These are phyloP conservation scores for Phrynosoma platyrhinos DNA, from an alignment of 2,113 vertebrate genomes.

Conservation along the genomic window DNA sequence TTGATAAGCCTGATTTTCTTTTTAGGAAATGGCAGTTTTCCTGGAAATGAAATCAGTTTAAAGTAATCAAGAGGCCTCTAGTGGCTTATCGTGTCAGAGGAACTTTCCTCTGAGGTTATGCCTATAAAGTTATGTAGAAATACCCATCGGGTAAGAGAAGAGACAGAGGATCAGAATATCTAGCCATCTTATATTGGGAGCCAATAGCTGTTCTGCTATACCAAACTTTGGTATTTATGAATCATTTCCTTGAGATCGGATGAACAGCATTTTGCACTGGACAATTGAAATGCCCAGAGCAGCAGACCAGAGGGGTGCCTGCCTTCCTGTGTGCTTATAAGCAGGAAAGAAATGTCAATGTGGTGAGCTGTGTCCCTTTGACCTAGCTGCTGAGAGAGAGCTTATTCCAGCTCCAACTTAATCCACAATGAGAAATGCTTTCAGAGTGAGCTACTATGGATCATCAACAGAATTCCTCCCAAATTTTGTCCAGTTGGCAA, in stretches of 20 bases:
- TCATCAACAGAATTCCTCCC: background rate
- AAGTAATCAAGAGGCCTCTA: slow-evolving; percentile 76
- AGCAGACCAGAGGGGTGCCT: slow-evolving; percentile 60
- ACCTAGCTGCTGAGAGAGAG: slow-evolving; percentile 64
- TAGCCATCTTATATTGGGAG: slow-evolving; percentile 54
- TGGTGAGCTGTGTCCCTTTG: slow-evolving; percentile 65
- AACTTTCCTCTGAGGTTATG: slow-evolving; percentile 69
- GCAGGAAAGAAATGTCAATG: slow-evolving; percentile 63
- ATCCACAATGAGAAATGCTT: slow-evolving; percentile 59
- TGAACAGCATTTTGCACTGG: slow-evolving; percentile 57
- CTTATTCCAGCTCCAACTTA: slow-evolving; percentile 65
- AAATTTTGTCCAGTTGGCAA: background rate
- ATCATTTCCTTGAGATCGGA: slow-evolving; percentile 49
- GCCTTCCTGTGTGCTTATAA: slow-evolving; percentile 41
- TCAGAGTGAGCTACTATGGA: background rate
- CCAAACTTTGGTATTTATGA: slow-evolving; percentile 60
- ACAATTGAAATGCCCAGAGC: slow-evolving; percentile 36
- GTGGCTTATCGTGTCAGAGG: slow-evolving; percentile 72
- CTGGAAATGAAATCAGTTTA: slow-evolving; percentile 75
- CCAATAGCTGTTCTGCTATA: slow-evolving; percentile 46
- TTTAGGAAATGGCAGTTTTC: slow-evolving; percentile 71
- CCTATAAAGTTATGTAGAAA: slow-evolving; percentile 34
- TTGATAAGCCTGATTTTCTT: slow-evolving; percentile 66
- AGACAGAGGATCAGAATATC: slow-evolving; percentile 47
- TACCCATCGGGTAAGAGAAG: slow-evolving; percentile 36